Conservation (phyloP, 2,888 invertebrate genomes). For the Xestia rhomboidea region DNA sequence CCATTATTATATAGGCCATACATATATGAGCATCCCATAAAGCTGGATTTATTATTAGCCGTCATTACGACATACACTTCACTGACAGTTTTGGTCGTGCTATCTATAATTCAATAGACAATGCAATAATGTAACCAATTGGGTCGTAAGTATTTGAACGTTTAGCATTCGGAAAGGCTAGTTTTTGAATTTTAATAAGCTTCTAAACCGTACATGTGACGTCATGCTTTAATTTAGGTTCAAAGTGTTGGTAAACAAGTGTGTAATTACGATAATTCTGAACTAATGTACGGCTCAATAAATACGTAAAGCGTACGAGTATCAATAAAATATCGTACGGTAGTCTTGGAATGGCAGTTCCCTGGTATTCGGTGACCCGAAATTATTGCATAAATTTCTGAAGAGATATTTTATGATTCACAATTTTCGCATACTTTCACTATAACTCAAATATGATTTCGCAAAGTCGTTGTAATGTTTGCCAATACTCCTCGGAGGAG, state of each 20-base stretch:
- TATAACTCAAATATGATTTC: slow-evolving; percentile 6
- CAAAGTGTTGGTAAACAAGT: slow-evolving; percentile 34
- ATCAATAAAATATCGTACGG: background rate
- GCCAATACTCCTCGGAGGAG: background rate
- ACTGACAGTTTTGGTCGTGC: slow-evolving; percentile 60
- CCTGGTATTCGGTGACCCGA: background rate
- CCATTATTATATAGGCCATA: background rate
- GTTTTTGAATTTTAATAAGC: slow-evolving; percentile 68
- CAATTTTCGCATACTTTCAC: slow-evolving; percentile 24
- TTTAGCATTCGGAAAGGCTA: slow-evolving; percentile 65
- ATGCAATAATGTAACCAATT: slow-evolving; percentile 58
- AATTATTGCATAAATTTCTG: background rate
- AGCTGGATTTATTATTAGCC: slow-evolving; percentile 71
- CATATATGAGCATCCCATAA: slow-evolving; percentile 73
- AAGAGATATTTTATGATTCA: slow-evolving; percentile 14
- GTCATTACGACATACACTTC: slow-evolving; percentile 61
- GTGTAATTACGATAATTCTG: slow-evolving; percentile 26
- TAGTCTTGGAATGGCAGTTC: background rate
- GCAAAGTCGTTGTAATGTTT: background rate
- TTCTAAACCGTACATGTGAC: slow-evolving; percentile 44
- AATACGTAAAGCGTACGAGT: background rate
- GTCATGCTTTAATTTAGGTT: slow-evolving; percentile 36
- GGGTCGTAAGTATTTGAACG: slow-evolving; percentile 58
- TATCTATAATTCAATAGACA: slow-evolving; percentile 53
- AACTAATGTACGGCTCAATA: slow-evolving; percentile 19